These are phyloP conservation scores for Eurystomus glaucurus DNA, from an alignment of 2,797 vertebrate species.

Conservation along the genomic window DNA sequence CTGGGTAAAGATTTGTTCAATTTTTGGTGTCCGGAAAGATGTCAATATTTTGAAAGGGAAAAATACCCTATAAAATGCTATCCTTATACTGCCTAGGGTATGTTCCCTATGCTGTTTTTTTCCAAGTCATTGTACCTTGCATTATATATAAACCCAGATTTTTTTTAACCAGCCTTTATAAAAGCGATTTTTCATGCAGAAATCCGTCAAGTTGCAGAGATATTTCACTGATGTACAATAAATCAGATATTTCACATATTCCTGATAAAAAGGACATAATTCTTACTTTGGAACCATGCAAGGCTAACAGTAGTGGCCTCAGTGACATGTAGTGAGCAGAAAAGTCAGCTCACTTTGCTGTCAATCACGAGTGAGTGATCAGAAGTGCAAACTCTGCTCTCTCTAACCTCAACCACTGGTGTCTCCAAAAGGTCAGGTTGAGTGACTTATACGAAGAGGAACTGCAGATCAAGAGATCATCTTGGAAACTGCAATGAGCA, in stretches of 20 bases:
- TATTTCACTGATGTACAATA: not conserved
- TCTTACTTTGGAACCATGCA: not conserved
- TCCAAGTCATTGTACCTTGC: not conserved
- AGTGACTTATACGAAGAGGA: not conserved
- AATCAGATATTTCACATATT: not conserved
- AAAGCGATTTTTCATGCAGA: not conserved
- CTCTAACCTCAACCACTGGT: not conserved
- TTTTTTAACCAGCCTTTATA: not conserved
- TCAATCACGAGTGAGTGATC: not conserved
- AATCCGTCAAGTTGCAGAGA: not conserved
- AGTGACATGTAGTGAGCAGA: not conserved
- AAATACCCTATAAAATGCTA: not conserved
- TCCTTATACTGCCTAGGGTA: not conserved
- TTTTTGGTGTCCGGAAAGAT: not conserved
- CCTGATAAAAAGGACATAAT: not conserved
- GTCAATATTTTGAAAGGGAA: not conserved
- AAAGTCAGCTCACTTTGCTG: not conserved
- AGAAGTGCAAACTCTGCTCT: not conserved
- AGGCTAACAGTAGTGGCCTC: not conserved
- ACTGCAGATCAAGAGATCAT: not conserved
- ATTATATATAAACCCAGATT: not conserved
- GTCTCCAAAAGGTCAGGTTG: not conserved
- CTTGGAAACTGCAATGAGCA: not conserved
- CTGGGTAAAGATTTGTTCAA: not conserved
- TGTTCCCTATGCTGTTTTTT: not conserved